Base-by-base conservation (phyloP, 2,888 invertebrate genomes). In the Morinoia aosen region DNA sequence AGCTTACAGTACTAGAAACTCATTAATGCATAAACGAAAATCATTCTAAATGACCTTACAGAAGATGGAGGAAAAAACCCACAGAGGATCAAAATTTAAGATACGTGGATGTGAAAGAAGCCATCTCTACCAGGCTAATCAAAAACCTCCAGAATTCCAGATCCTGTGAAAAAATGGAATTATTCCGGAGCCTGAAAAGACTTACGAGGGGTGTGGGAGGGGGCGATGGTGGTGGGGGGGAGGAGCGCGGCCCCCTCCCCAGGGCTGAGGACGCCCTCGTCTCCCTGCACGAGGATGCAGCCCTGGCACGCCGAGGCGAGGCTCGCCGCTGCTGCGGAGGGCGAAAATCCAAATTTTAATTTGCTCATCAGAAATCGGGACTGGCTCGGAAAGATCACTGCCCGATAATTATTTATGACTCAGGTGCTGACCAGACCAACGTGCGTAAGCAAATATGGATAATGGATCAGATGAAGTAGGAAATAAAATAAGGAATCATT, bases 251-350 rank as follows among this genome's bases (percentile, higher is more conserved):
- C 95, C 58, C 95, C 95, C 39, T 61, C 95, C 95, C 96, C 96
- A 0, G 96, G 95, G 94, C 95, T 96, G 95, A 96, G 95, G 95
- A 96, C 96, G 76, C 95, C 95, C 58, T 96, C 96, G 90, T 96
- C 96, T 39, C 96, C 96, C 58, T 96, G 95, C 57, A 96, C 96
- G 64, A 96, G 88, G 57, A 96, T 96, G 95, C 96, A 96, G 14
- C 96, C 96, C 58, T 96, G 96, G 39, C 95, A 95, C 0, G 95
- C 95, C 76, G 95, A 95, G 61, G 96, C 95, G 57, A 96, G 94
- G 90, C 96, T 96, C 19, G 96, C 96, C 91, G 95, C 58, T 14
- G 96, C 96, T 95, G 96, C 25, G 94, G 25, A 2, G 25, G 25
- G 7, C 10, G 5, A 76, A 76, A 76, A 88, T 5, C 40, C 11